A percentile compares a stretch with the other conserved stretches of the same genome.
Conservation (phyloP, 2,888 invertebrate genomes). For the Chymomyza fuscimana region DNA sequence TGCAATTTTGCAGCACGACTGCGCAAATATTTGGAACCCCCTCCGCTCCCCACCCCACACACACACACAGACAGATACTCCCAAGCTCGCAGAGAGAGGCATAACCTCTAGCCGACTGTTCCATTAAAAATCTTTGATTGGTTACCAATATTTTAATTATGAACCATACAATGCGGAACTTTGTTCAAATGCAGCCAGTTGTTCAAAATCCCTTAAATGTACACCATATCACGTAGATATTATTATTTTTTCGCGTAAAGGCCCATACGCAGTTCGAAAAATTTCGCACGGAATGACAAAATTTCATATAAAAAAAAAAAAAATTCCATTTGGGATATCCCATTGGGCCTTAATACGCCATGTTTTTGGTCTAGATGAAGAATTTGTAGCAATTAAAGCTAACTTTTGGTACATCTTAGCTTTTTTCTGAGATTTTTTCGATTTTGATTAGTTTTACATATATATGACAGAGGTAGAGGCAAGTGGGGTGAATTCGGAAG, state of each 20-base stretch:
- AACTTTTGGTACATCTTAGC: no score
- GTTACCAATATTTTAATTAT: conserved; percentile 76
- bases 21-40: conserved; percentile 64
- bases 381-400: no score
- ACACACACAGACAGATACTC: conserved; percentile 5
- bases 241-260: background rate
- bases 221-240: background rate
- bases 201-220: conserved; percentile 1
- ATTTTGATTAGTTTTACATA: no score
- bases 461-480: no score
- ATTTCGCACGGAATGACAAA: no score
- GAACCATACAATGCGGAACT: conserved; percentile 43
- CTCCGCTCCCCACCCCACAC: background rate
- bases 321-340: no score
- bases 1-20: conserved; percentile 73
- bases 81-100: background rate
- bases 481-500: no score
- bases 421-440: no score
- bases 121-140: conserved; percentile 67
- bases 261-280: no score
- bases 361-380: background rate
- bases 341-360: no score
- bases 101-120: background rate
- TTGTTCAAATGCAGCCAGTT: conserved; percentile 39
- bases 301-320: no score